Conservation (phyloP, 2,888 invertebrate genomes). For the Masnerella sp. region DNA sequence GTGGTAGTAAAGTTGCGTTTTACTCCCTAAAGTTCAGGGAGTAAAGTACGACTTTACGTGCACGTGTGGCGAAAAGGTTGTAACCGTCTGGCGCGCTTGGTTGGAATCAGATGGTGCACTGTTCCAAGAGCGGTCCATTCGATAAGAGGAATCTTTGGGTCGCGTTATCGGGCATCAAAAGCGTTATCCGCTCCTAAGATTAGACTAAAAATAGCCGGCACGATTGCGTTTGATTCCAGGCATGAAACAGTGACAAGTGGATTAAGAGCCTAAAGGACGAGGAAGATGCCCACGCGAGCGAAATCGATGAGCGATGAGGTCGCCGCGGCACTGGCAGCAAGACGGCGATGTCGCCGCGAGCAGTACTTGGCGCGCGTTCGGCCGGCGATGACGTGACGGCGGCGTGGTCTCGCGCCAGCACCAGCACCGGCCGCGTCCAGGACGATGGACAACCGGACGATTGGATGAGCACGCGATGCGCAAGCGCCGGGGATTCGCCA, state of each 20-base stretch:
- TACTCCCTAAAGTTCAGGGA: too few relatives aligned
- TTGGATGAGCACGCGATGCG: constrained; percentile 73
- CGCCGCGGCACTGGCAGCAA: constrained; percentile 11
- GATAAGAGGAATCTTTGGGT: too few relatives aligned
- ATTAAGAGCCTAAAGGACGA: constrained; percentile 28
- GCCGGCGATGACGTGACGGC: constrained; percentile 51
- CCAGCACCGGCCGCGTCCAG: neutral
- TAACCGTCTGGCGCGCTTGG: too few relatives aligned
- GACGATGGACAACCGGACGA: neutral
- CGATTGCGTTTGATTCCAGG: constrained; percentile 26
- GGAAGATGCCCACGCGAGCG: constrained; percentile 55
- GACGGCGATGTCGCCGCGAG: constrained; percentile 27
- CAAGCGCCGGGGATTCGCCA: constrained; percentile 78
- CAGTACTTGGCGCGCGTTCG: constrained; percentile 38
- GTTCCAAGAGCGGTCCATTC: too few relatives aligned
- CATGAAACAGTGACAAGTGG: constrained; percentile 7
- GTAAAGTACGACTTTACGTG: too few relatives aligned
- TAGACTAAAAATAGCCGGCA: constrained; percentile 26
- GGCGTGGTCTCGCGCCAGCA: constrained; percentile 3
- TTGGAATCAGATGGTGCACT: too few relatives aligned
- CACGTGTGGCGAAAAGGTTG: too few relatives aligned
- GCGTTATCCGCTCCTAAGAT: too few relatives aligned
- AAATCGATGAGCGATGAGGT: constrained; percentile 53
- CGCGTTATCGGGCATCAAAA: too few relatives aligned
- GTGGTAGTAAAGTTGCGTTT: too few relatives aligned